Conservation (phyloP, 2,888 invertebrate species). For the Petrolisthes manimaculis region DNA sequence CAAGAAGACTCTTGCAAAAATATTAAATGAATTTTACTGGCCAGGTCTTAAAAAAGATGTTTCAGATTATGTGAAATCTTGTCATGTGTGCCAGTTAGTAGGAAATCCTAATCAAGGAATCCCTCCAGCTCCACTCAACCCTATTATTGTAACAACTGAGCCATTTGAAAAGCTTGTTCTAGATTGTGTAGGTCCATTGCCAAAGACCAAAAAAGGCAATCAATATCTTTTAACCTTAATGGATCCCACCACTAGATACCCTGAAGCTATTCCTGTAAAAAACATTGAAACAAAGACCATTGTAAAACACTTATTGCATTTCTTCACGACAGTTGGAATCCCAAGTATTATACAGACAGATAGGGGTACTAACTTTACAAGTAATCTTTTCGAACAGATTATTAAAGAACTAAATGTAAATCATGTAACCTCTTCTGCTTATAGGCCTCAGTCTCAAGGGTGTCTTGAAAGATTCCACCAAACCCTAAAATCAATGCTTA, state of each 20-base stretch:
- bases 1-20: background rate
- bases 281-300: background rate
- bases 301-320: conserved; percentile 2
- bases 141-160: background rate
- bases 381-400: background rate
- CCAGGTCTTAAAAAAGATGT: background rate
- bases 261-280: background rate
- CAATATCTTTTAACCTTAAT: background rate
- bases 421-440: background rate
- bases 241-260: background rate
- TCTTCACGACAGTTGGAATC: background rate
- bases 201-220: background rate
- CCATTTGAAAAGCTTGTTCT: background rate
- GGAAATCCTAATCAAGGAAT: background rate
- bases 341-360: background rate
- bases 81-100: background rate
- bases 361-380: conserved; percentile 5
- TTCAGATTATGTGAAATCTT: background rate
- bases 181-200: background rate
- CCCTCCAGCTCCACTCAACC: background rate
- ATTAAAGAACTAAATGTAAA: conserved; percentile 16
- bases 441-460: conserved; percentile 10
- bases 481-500: background rate
- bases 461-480: background rate
- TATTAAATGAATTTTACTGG: background rate